phyloP scores from a whole-genome alignment of 2,113 vertebrate species.

The Parus major region DNA sequence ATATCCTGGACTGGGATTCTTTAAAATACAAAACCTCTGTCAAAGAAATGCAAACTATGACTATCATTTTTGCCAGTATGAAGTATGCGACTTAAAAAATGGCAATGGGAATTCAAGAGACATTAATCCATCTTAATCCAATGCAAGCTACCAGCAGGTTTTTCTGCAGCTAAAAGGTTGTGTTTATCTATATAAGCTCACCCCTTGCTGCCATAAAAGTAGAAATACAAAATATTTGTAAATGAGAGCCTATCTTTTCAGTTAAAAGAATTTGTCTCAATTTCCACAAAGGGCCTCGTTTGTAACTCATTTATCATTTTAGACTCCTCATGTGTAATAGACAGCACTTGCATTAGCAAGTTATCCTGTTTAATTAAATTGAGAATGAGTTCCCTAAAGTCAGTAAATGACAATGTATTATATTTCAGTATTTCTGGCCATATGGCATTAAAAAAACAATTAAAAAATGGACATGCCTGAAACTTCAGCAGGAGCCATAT shows the following conservation, averaged over 20 bases:
- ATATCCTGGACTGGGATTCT: not conserved
- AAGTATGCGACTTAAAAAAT: not conserved
- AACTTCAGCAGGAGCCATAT: not conserved
- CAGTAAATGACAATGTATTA: not conserved
- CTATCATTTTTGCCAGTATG: not conserved
- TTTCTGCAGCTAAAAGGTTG: not conserved
- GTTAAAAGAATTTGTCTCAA: not conserved
- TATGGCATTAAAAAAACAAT: not conserved
- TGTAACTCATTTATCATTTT: not conserved
- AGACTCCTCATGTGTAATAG: not conserved
- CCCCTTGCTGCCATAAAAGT: not conserved
- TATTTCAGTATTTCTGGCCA: not conserved
- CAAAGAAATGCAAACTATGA: not conserved
- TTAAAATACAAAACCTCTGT: not conserved
- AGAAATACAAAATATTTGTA: not conserved
- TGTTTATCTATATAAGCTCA: not conserved
- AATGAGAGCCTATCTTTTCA: not conserved
- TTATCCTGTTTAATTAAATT: constrained; percentile 2
- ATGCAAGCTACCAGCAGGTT: not conserved
- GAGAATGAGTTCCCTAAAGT: not conserved
- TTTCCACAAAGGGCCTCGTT: not conserved
- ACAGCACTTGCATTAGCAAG: not conserved
- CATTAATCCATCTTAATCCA: not conserved
- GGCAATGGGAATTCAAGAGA: not conserved
- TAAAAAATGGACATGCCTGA: not conserved